A percentile compares a stretch with the other conserved stretches of the same genome.
Conservation (phyloP, 2,113 vertebrate genomes). For the Phrynosoma blainvillii region DNA sequence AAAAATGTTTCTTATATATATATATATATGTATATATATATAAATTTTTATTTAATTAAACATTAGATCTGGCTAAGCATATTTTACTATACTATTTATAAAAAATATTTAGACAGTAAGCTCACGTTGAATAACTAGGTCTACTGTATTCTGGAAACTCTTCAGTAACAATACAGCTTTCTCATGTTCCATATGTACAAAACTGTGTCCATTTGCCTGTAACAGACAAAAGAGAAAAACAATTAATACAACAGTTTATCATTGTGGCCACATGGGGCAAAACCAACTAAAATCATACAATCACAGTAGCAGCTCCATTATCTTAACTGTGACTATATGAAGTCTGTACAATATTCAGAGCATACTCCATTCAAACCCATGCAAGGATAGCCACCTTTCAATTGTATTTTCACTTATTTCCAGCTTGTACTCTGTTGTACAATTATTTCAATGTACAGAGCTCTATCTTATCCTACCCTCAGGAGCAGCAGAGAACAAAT, state of each 20-base stretch:
- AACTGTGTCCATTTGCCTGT: slow-evolving; percentile 99
- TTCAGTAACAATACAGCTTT: slow-evolving; percentile 98
- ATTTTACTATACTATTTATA: slow-evolving; percentile 83
- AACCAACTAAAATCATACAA: not conserved
- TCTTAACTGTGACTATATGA: not conserved
- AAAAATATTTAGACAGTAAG: slow-evolving; percentile 95
- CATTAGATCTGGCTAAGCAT: slow-evolving; percentile 81
- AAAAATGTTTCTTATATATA: slow-evolving; percentile 82
- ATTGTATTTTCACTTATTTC: too few species aligned
- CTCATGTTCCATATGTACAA: slow-evolving; percentile 99
- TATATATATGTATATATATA: slow-evolving; percentile 79
- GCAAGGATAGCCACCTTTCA: too few species aligned
- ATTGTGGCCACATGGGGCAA: not conserved
- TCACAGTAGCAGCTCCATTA: not conserved
- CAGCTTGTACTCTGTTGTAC: too few species aligned
- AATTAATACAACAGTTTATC: not conserved
- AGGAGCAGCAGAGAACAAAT: too few species aligned
- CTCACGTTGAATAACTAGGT: slow-evolving; percentile 99
- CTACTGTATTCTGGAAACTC: slow-evolving; percentile 99
- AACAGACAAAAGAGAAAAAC: slow-evolving; percentile 79
- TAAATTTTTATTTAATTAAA: slow-evolving; percentile 73
- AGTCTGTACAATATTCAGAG: not conserved
- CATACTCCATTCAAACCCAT: not conserved
- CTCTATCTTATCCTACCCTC: not conserved
- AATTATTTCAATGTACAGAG: too few species aligned